A percentile compares a stretch with the other conserved stretches of the same genome.
These are phyloP conservation scores for Carcharodon carcharias DNA, from an alignment of 2,797 vertebrate genomes.

Conservation along the genomic window DNA sequence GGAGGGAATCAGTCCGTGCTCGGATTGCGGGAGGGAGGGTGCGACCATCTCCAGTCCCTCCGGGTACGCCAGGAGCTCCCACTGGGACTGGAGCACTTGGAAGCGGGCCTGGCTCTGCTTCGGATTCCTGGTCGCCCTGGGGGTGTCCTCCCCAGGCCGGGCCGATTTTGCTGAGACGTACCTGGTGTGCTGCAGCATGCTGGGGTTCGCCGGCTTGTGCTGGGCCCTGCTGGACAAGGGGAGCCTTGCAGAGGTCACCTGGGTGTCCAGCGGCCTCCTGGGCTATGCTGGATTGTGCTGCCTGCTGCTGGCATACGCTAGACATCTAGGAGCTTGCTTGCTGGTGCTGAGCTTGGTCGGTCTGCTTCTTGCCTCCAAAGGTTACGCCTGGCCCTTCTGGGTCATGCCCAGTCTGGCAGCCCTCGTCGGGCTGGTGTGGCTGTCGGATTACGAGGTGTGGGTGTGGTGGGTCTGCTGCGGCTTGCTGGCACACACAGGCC, in stretches of 20 bases:
- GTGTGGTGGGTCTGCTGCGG: slow-evolving; percentile 1
- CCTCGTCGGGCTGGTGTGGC: neutral
- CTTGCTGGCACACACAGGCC: neutral
- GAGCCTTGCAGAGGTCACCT: neutral
- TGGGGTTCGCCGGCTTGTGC: neutral
- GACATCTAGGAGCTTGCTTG: neutral
- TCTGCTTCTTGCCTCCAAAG: neutral
- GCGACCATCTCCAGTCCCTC: neutral
- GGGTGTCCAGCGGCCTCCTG: neutral
- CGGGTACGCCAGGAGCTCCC: neutral
- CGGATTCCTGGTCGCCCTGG: neutral
- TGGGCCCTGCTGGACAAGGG: neutral
- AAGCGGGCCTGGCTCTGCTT: neutral
- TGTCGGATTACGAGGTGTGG: neutral
- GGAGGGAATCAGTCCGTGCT: neutral
- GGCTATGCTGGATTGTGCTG: neutral
- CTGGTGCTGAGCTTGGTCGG: neutral
- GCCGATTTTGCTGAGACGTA: neutral
- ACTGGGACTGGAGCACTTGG: neutral
- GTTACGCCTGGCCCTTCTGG: too few species aligned
- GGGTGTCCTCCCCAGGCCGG: neutral
- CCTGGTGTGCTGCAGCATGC: neutral
- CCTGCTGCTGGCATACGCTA: neutral
- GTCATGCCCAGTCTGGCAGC: neutral
- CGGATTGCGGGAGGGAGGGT: neutral